Evolutionary conservation across 92 coral and sea anemone species (phyloP), one percentile per base, ranked within the genome.

Genomic region (Anthopleura xanthogrammica): DNA sequence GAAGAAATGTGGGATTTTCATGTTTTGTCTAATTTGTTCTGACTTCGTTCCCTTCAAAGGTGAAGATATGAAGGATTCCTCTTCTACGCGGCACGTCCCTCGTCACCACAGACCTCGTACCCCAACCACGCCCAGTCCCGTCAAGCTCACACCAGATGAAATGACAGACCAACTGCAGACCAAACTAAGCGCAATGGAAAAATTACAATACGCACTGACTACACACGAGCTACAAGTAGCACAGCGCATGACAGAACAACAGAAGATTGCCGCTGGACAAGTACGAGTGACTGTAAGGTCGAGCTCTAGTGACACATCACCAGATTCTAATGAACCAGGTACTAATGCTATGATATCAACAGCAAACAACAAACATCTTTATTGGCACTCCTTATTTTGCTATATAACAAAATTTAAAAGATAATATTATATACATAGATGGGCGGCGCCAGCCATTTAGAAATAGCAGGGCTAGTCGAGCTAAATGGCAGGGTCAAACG

Each of bases 161-260:
- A 85, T 89, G 82, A 85, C 87, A 41, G 90, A 93, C 72, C 87
- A 91, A 41, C 43, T 93, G 43, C 97, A 87, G 72, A 86, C 93
- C 83, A 88, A 93, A 60, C 92, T 95, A 17, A 88, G 87, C 81
- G 98, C 95, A 16, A 89, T 95, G 86, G 98, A 95, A 85, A 94
- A 89, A 40, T 90, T 95, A 58, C 98, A 95, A 65, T 95, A 95
- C 82, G 98, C 93, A 57, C 90, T 95, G 60, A 95, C 98, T 8
- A 83, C 95, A 16, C 98, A 91, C 68, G 98, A 95, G 68, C 93
- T 95, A 73, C 95, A 94, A 83, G 95, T 88, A 62, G 98, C 98
- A 65, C 95, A 92, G 87, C 94, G 91, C 88, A 90, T 91, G 88
- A 88, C 86, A 20, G 91, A 85, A n/a, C 92, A 80, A 58, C 87